These are phyloP conservation scores for Rhamphomyia laevipes DNA, from an alignment of 2,888 invertebrate species.

Conservation along the genomic window DNA sequence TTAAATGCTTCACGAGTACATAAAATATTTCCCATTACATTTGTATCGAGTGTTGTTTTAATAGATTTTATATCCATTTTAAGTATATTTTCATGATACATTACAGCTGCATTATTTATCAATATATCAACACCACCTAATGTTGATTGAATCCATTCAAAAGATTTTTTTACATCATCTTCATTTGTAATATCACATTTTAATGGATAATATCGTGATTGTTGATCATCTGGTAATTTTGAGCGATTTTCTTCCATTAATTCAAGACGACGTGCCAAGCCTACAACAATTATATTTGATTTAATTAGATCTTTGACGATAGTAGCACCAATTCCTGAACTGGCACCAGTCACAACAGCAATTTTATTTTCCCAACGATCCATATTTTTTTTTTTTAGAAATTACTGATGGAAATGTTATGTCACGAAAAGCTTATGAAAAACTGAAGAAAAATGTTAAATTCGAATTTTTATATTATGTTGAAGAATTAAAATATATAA, in stretches of 20 bases:
- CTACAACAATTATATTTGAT: conserved; percentile 41
- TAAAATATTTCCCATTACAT: conserved; percentile 35
- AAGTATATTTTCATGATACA: conserved; percentile 7
- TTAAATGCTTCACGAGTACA: conserved; percentile 37
- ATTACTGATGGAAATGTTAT: too few relatives aligned
- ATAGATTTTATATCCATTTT: conserved; percentile 3
- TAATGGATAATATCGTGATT: conserved; percentile 23
- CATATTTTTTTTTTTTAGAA: conserved; percentile 20
- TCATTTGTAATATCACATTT: conserved; percentile 42
- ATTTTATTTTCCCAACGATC: conserved; percentile 45
- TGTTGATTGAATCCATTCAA: conserved; percentile 35
- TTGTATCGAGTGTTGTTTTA: conserved; percentile 30
- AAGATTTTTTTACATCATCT: conserved; percentile 39
- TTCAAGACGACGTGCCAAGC: conserved; percentile 37
- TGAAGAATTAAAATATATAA: too few relatives aligned
- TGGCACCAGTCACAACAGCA: conserved; percentile 45
- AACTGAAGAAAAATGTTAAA: too few relatives aligned
- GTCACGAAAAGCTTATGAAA: too few relatives aligned
- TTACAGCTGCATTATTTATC: conserved; percentile 40
- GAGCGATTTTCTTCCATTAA: conserved; percentile 12
- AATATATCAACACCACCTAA: conserved; percentile 42
- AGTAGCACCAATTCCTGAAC: conserved; percentile 43
- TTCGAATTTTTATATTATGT: too few relatives aligned
- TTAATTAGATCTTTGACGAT: conserved; percentile 32
- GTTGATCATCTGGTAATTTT: conserved; percentile 12